A percentile compares a stretch with the other conserved stretches of the same genome.
Conservation (phyloP, 1,140 invertebrate genomes). For the Aphelenchoides besseyi region DNA sequence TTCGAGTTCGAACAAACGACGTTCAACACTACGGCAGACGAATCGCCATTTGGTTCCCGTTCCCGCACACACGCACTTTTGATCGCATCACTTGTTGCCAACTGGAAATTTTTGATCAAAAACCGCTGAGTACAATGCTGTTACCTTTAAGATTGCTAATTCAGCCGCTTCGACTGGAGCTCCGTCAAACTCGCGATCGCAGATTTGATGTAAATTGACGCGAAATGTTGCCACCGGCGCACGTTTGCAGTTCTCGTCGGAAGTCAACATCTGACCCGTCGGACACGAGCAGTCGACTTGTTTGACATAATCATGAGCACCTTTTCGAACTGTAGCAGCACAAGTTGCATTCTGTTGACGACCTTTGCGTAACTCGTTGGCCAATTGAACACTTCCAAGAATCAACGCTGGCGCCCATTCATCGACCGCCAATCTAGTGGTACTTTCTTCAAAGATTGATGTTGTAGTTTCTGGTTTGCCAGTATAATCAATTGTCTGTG, state of each 20-base stretch:
- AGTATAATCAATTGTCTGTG: no score
- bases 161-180: constrained; percentile 10
- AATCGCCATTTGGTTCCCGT: background rate
- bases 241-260: constrained; percentile 20
- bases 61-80: constrained; percentile 18
- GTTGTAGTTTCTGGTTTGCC: background rate
- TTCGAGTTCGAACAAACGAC: constrained; percentile 28
- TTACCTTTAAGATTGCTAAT: constrained; percentile 23
- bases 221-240: constrained; percentile 30
- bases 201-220: constrained; percentile 16
- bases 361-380: background rate
- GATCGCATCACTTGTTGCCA: constrained; percentile 3
- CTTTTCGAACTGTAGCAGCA: constrained; percentile 20
- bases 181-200: constrained; percentile 18
- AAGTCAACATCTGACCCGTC: constrained; percentile 30
- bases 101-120: constrained; percentile 31
- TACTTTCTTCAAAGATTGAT: constrained; percentile 2
- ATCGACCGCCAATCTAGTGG: background rate
- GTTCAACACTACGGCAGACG: constrained; percentile 27
- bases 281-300: constrained; percentile 22
- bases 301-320: constrained; percentile 20
- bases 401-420: background rate
- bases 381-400: background rate
- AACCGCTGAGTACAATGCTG: no score
- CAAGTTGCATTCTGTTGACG: constrained; percentile 13